A percentile compares a stretch with the other conserved stretches of the same genome.
phyloP scores from a whole-genome alignment of 2,113 vertebrate species.

The Jaculus jaculus region DNA sequence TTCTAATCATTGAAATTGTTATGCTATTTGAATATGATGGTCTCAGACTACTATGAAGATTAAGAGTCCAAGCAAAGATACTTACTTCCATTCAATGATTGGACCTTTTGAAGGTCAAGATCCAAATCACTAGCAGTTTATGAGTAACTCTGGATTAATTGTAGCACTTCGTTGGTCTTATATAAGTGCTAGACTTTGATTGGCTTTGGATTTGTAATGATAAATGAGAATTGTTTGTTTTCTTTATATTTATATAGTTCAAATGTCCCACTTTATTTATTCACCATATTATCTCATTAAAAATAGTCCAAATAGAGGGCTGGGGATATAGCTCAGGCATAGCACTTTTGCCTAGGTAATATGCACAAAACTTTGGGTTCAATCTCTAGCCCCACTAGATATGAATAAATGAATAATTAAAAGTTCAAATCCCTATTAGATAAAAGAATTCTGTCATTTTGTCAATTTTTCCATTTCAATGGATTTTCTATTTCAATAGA shows the following conservation, averaged over 20 bases:
- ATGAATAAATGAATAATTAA: neutral
- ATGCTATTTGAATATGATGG: neutral
- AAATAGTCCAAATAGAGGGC: slow-evolving; percentile 13
- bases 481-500: neutral
- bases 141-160: slow-evolving; percentile 34
- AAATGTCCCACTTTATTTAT: slow-evolving; percentile 6
- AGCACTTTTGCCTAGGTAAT: neutral
- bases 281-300: neutral
- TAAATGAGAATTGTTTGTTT: slow-evolving; percentile 19
- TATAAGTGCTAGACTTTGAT: neutral
- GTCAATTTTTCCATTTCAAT: neutral
- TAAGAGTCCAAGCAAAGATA: neutral
- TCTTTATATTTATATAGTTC: neutral
- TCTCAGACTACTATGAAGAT: neutral
- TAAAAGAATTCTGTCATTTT: slow-evolving; percentile 2
- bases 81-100: neutral
- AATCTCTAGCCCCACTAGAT: neutral
- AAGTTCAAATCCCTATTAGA: neutral
- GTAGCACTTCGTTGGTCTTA: neutral
- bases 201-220: neutral
- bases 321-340: neutral
- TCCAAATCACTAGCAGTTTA: neutral
- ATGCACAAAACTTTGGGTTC: neutral
- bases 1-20: slow-evolving; percentile 4
- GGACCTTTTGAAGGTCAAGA: slow-evolving; percentile 17